Base-by-base conservation (phyloP, 2,888 invertebrate species). In the Heliconius charithonia region DNA sequence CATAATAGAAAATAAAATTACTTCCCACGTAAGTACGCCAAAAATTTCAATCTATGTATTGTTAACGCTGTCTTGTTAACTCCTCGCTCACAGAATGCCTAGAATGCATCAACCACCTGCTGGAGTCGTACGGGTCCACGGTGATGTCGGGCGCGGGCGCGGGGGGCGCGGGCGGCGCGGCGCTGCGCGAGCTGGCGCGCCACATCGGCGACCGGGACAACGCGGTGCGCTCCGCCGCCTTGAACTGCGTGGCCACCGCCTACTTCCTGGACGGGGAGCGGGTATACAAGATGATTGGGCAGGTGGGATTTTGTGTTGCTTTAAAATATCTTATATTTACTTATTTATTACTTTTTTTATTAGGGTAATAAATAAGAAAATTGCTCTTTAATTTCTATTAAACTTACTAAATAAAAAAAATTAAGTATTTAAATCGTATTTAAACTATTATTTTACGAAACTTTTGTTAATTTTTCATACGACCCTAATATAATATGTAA, bases 201-300 rank as follows among this genome's bases (percentile, higher is more conserved):
- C 99, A 99, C 89, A 99, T 99, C 87, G 97, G 98, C 0, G 99
- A 99, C 93, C 95, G 99, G 41, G 99, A 99, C 91, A 99, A 99
- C 92, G 97, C 97, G 3, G 99, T 99, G 66, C 96, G 99, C 71
- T 99, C 98, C 88, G 99, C 99, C 0, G 99, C 99, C 0, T 96
- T 99, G 75, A 99, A 99, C 95, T 98, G 98, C 85, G 96, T 99
- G 77, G 97, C 99, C 0, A 97, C 97, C 84, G 99, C 98, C 0
- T 99, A 98, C 92, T 97, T 97, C 91, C 95, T 98, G 56, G 97
- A 98, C 81, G 99, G 99, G 0, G 99, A 99, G 86, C 97, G 96
- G 89, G 96, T 99, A 0, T 98, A 97, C 92, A 99, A 98, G 95
- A 96, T 98, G 92, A 97, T 99, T 84, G 99, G 99, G 81, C 97